Base-by-base conservation (phyloP, 2,113 vertebrate species). In the Craseonycteris thonglongyai region DNA sequence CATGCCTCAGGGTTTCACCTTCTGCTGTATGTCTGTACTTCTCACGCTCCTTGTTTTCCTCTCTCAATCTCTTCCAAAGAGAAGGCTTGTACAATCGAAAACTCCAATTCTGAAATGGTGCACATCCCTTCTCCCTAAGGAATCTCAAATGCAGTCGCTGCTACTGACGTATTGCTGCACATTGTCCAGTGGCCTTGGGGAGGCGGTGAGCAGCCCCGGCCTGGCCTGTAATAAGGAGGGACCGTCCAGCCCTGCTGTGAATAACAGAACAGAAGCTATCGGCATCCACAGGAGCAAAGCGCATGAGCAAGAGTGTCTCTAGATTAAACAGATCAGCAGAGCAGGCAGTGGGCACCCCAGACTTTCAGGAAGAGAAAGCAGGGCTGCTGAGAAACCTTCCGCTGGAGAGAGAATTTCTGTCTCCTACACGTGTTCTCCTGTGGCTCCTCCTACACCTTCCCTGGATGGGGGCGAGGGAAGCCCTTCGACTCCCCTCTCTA, bases 231-330 rank as follows among this genome's bases (percentile, higher is more conserved):
- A 98, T 94, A 96, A 97, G 96, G 92, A 42, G 91, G 97, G 96
- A 96, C 96, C 95, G 59, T 63, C 54, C 58, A 95, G 91, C 30
- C 90, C 96, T 11, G 40, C 54, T 0, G 97, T 98, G 97, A 98
- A 98, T 98, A 98, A 98, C 98, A 98, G 97, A 98, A 98, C 96
- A 98, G 97, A 98, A 96, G 66, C 96, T 95, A 19, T 96, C 61
- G 33, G 87, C 2, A 12, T 35, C 10, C 69, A 18, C 84, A 61
- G 69, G 96, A 98, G 98, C 97, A 98, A 98, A 98, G 96, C 0
- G 2, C 86, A 96, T 72, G 18, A 4, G 90, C 86, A 96, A 96
- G 79, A 66, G 58, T 45, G 58, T 88, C 83, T 74, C 97, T 66
- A 90, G 92, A 90, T 38, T 56, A 88, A 96, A 92, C 8, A 96